Base-by-base conservation (phyloP, 2,113 vertebrate species). In the Leucopsar rothschildi region DNA sequence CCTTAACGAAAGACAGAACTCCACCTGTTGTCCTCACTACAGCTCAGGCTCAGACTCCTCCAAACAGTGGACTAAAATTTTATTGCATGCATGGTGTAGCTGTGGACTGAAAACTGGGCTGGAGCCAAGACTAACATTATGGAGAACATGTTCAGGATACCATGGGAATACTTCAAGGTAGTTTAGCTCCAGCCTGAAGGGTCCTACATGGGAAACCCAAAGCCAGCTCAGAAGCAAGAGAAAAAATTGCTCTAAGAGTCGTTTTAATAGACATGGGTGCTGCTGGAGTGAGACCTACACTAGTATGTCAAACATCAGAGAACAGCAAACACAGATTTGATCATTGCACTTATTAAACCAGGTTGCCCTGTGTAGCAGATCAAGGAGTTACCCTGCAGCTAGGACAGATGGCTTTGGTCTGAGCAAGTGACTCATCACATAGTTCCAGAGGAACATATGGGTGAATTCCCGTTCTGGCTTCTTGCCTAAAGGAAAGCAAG, bases 331-430 rank as follows among this genome's bases (percentile, higher is more conserved):
- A 92, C 44, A 57, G 86, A 91, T 89, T 70, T 71, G 64, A 91
- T 77, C 61, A 37, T 40, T 44, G 49, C 29, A 18, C 39, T 81
- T 66, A 84, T 17, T 83, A 77, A 92, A 81, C 11, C 52, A 68
- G 57, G 69, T 6, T 87, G 72, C 17, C 29, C 52, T 5, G 12
- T 18, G 28, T 8, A 77, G 72, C 42, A 91, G 50, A 84, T 45
- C 35, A 75, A 66, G 89, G 57, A 86, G 73, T 75, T 84, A 89
- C 61, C 64, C 81, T 53, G 37, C 17, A 88, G 83, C 72, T 81
- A 63, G 3, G 7, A 94, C 84, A 95, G 84, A 91, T 87, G 90
- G 91, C 81, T 92, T 81, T 75, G 65, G 89, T 79, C 87, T 92
- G 65, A 91, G 24, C 72, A 92, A 92, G 29, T 50, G 81, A 92